Base-by-base conservation (phyloP, 2,113 vertebrate species). In the Phyllostomus discolor region DNA sequence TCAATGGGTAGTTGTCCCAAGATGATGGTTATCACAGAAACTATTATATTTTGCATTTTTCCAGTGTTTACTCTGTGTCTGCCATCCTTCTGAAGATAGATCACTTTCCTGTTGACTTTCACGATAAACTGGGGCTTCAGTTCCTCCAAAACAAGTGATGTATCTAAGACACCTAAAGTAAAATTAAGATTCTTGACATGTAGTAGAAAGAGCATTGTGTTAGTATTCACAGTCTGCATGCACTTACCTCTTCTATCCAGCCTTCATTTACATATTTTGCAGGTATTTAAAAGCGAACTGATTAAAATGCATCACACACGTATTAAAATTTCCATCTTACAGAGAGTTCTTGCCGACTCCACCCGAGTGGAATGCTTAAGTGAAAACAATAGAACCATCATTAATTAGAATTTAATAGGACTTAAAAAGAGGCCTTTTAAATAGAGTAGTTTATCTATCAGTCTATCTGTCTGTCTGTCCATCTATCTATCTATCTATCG, bases 361-460 rank as follows among this genome's bases (percentile, higher is more conserved):
- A 94, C 93, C 81, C 7, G 79, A 95, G 85, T 64, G 31, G 97
- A 97, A 97, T 97, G 91, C 95, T 96, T 95, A 97, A 98, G 81
- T 76, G 96, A 95, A 95, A 95, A 95, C 62, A 92, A 78, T 67
- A 85, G 59, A 94, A 88, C 43, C 33, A 70, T 59, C 15, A 57
- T 80, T 69, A 85, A 80, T 90, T 95, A 88, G 41, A 86, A 95
- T 88, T 95, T 88, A 84, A 82, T 57, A 85, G 57, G 52, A 89
- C 88, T 73, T 67, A 70, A 75, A 54, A 91, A 81, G 54, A 80
- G 46, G 3, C 22, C 14, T 22, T 94, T 66, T 72, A 93, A 86
- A 52, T 78, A 73, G 10, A 78, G 28, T 79, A 79, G 46, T 10
- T 83, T 69, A 28, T 67, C 82, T 22, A 3, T 35, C 62, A 67